Evolutionary conservation across 2,888 invertebrate genomes (phyloP), one percentile per base, ranked within the genome.

Genomic region (Lepidonotus clava): DNA sequence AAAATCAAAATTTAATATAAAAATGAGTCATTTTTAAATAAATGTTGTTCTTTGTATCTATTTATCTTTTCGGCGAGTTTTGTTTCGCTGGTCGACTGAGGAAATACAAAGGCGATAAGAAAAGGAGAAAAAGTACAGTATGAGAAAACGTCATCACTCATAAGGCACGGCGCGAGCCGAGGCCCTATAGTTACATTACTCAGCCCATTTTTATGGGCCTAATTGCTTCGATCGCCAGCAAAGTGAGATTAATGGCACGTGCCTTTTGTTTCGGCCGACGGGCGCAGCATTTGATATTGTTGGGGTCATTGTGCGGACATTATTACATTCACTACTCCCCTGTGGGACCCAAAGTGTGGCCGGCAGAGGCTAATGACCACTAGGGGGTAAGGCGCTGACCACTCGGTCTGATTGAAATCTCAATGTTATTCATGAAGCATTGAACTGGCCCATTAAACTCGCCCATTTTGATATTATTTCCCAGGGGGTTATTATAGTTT

Each of bases 231-330:
- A 61, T 61, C 28, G 61, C 28, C 4, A 2, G 61, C 28, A 28
- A 61, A 61, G 61, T 61, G 61, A 61, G 61, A 61, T 61, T 61
- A 61, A 61, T 61, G 61, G 5, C 61, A 61, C 61, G 61, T 61
- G 61, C 28, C 61, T 61, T 61, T 61, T 61, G 61, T 61, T 61
- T 61, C 32, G 5, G 24, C 28, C 11, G 61, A 61, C 5, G 11
- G 28, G 61, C 61, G 21, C 4, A 28, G 14, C 61, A 61, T 61
- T 61, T 61, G 28, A 61, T 61, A 61, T 24, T 61, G 61, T 61
- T 28, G 61, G 14, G 61, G 24, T 18, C 61, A 61, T 61, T 61
- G 61, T 61, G 21, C 28, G 61, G 5, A n/a, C 61, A 61, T 24
- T 61, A 61, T 61, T 61, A 28, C 28, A n/a, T n/a, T n/a, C 28